Base-by-base conservation (phyloP, 2,888 invertebrate genomes). In the Archips crataeganus region DNA sequence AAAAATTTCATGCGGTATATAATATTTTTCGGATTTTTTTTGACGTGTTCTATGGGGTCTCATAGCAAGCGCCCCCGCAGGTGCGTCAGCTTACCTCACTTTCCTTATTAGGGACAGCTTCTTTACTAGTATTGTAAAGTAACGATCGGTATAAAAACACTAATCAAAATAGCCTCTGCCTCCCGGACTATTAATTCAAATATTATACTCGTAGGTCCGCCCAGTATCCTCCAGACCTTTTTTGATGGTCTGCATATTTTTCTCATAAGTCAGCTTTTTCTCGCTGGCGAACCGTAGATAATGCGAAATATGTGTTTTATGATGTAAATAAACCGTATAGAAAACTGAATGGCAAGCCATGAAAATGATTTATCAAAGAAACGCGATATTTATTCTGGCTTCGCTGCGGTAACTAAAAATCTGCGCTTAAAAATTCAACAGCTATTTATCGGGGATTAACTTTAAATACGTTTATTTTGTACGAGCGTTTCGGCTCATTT, bases 301-400 rank as follows among this genome's bases (percentile, higher is more conserved):
- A 85, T 82, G 77, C 76, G 80, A 83, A 85, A 85, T 88, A 86
- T 87, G 85, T 86, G 88, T 85, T 86, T 87, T 87, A 87, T 76
- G 85, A 84, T 84, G 84, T 87, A 83, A 86, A 86, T 86, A 75
- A 60, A 71, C 63, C 67, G 60, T 74, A 75, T 71, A 71, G 71
- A 69, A 66, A 71, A 42, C 66, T 77, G 78, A 78, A 76, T 77
- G 78, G 74, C 77, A 63, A 71, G 67, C 67, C 61, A 75, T 70
- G 69, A 69, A 74, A 69, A 69, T 74, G 60, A 74, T 74, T 70
- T 74, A 74, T 73, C 61, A 69, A 60, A 64, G 59, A 69, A 64
- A 65, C 59, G 54, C 63, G 54, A 9, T 49, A 65, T 65, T 36
- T 65, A 39, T 42, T 23, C 42, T 10, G 15, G 36, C 65, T 65